Base-by-base conservation (phyloP, 2,797 vertebrate species). In the Helarctos malayanus region DNA sequence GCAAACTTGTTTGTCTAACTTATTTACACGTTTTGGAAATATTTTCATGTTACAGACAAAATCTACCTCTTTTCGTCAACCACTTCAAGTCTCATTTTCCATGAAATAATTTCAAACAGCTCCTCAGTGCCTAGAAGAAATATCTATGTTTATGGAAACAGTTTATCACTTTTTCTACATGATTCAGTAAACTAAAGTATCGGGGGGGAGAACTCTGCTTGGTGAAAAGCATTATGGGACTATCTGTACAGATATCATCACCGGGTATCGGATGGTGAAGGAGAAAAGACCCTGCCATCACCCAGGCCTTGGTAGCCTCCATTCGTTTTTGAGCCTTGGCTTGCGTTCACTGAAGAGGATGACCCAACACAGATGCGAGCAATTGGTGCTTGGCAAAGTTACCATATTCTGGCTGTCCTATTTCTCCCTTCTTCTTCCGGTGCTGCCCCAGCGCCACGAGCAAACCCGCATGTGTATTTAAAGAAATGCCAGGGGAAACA, bases 21-120 rank as follows among this genome's bases (percentile, higher is more conserved):
- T 10, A 61, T 18, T 59, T 52, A 79, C 82, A 11, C 45, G 87
- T 49, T 85, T 47, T 85, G 79, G 38, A 78, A 85, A 71, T 79
- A 29, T 27, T 73, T 82, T 32, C 38, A 49, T 84, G 38, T 73
- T 68, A 61, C 4, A 84, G 61, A 78, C 82, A 91, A 97, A 93
- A 85, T 86, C n/a, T 90, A 49, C 49, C 63, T 92, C 9, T 90
- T 96, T 83, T 56, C 45, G 41, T 69, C 49, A 75, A 63, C 52
- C 82, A 78, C 57, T 52, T 89, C 35, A 69, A 88, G 41, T 80
- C 76, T 76, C 56, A 75, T 93, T 94, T 94, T 88, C 61, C 56
- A 49, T 75, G 41, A 71, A 76, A 25, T 78, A 56, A 87, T 79
- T 92, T 95, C 63, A 82, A 93, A 41, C 65, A 54, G 29, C 18